phyloP scores from a whole-genome alignment of 2,797 vertebrate genomes.

The Agapornis canus region DNA sequence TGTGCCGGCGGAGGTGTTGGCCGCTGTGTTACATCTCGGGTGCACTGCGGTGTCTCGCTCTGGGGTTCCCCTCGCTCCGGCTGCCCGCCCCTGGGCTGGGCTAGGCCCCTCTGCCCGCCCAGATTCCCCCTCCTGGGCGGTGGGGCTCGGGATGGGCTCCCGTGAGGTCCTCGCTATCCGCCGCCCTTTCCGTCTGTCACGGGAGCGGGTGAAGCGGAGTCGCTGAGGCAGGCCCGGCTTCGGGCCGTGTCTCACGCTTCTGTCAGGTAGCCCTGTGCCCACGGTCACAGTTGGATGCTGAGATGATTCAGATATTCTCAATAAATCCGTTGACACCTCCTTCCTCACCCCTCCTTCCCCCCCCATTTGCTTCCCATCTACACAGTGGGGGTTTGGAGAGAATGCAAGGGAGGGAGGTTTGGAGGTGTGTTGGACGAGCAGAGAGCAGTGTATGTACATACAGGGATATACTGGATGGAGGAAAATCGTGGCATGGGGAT shows the following conservation, averaged over 20 bases:
- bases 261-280: neutral
- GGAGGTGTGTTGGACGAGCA: neutral
- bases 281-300: neutral
- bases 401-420: neutral
- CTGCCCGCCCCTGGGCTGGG: neutral
- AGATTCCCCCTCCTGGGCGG: neutral
- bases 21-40: neutral
- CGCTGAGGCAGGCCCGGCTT: neutral
- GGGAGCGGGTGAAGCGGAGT: neutral
- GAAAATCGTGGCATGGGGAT: rapidly evolving
- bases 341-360: neutral
- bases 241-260: neutral
- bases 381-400: rapidly evolving
- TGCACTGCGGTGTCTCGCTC: neutral
- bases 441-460: rapidly evolving
- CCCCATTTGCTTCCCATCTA: rapidly evolving
- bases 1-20: neutral
- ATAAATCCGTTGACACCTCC: rapidly evolving
- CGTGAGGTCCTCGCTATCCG: rapidly evolving
- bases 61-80: neutral
- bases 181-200: neutral
- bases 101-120: neutral
- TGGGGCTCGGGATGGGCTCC: neutral
- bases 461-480: rapidly evolving
- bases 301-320: rapidly evolving